phyloP scores from a whole-genome alignment of 64 coral and sea anemone genomes.

The Actinia equina region DNA sequence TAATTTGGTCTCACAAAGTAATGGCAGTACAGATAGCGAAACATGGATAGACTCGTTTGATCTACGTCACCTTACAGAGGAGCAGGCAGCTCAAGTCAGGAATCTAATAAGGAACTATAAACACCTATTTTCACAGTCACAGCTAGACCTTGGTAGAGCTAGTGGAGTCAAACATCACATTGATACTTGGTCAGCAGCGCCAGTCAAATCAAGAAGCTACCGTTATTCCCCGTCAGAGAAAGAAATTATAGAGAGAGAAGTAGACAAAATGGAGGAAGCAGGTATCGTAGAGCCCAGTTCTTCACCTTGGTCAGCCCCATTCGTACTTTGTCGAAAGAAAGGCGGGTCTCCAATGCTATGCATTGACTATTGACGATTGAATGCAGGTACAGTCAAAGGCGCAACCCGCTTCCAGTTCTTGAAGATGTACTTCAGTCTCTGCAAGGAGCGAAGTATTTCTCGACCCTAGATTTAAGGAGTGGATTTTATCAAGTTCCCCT shows the following conservation, averaged over 20 bases:
- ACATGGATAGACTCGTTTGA: not conserved
- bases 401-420: not conserved
- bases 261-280: not conserved
- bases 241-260: not conserved
- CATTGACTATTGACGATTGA: conserved; percentile 18
- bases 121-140: conserved; percentile 11
- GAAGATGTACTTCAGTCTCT: conserved; percentile 21
- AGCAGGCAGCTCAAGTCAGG: not conserved
- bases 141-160: not conserved
- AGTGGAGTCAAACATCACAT: conserved; percentile 3
- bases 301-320: conserved; percentile 2
- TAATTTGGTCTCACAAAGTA: not conserved
- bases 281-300: not conserved
- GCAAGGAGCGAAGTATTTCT: conserved; percentile 6
- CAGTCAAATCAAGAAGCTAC: conserved; percentile 11
- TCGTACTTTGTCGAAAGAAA: not conserved
- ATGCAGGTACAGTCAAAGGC: not conserved
- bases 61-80: not conserved
- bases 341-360: conserved; percentile 30
- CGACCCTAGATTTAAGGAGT: conserved; percentile 6
- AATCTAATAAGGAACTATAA: not conserved
- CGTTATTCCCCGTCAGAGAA: conserved; percentile 11
- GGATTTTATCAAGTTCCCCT: conserved; percentile 17
- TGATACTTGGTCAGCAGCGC: not conserved
- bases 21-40: not conserved